Percentiles rank a stretch among this genome's conserved stretches.
Conservation (phyloP, 2,888 invertebrate species). For the Ophion obscuratus region DNA sequence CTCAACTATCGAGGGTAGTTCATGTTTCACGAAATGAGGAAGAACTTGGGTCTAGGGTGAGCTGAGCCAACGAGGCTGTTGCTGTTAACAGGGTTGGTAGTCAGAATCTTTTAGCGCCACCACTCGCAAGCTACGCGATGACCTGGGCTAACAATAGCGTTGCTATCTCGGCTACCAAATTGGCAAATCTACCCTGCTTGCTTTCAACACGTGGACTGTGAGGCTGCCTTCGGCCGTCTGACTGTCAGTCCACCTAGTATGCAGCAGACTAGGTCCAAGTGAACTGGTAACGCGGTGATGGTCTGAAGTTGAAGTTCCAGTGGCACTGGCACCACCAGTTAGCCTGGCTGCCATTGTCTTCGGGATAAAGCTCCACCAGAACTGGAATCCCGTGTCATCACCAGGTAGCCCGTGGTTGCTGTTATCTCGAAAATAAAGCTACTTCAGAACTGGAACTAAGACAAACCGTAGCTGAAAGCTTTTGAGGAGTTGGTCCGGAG, state of each 20-base stretch:
- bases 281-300: not conserved
- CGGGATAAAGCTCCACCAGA: not conserved
- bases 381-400: not conserved
- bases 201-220: not conserved
- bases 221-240: not conserved
- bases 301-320: not conserved
- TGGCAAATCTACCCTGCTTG: conserved; percentile 1
- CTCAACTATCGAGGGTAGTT: too few relatives aligned
- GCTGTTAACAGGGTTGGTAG: too few relatives aligned
- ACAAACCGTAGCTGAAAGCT: not conserved
- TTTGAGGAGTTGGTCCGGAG: not conserved
- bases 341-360: not conserved
- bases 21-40: too few relatives aligned
- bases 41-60: too few relatives aligned
- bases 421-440: too few relatives aligned
- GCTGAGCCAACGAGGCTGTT: too few relatives aligned
- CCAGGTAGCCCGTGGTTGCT: not conserved
- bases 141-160: too few relatives aligned
- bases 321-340: too few relatives aligned
- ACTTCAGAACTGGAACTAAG: not conserved
- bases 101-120: too few relatives aligned
- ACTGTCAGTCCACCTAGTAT: too few relatives aligned
- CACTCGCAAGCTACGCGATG: too few relatives aligned
- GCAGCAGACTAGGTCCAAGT: too few relatives aligned
- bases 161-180: not conserved